Conservation (phyloP, 2,113 vertebrate genomes). For the Micromys minutus region DNA sequence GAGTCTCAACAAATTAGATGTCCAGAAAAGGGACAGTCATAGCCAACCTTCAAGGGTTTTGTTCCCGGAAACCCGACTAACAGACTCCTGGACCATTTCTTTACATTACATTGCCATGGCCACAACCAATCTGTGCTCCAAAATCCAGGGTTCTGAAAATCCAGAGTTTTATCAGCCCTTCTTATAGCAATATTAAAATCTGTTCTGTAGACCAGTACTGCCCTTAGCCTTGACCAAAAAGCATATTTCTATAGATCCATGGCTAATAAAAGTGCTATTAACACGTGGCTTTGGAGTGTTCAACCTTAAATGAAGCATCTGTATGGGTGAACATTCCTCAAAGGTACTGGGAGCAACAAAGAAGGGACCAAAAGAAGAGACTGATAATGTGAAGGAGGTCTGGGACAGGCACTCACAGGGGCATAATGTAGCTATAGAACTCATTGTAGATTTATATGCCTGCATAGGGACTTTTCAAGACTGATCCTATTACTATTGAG, state of each 20-base stretch:
- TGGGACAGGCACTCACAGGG: background rate
- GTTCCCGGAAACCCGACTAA: background rate
- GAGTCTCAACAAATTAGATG: background rate
- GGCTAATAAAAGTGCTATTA: background rate
- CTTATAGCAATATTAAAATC: background rate
- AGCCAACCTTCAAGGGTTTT: background rate
- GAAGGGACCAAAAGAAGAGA: background rate
- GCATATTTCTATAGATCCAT: background rate
- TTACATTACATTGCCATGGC: background rate
- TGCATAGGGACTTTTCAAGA: background rate
- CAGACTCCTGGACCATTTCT: background rate
- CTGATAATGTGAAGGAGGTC: background rate
- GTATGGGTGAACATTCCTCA: background rate
- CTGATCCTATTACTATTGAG: background rate
- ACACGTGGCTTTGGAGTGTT: background rate
- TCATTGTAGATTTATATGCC: too few species aligned
- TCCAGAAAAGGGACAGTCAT: accelerated
- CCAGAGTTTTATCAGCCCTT: background rate
- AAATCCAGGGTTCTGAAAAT: background rate
- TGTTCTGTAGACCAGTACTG: background rate
- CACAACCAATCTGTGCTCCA: background rate
- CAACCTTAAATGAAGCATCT: background rate
- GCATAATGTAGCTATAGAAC: background rate
- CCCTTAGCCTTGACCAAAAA: background rate
- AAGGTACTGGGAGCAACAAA: background rate